These are phyloP conservation scores for Halichondria panicea DNA, from an alignment of 37 sponge, comb jelly and placozoan genomes.

Conservation along the genomic window DNA sequence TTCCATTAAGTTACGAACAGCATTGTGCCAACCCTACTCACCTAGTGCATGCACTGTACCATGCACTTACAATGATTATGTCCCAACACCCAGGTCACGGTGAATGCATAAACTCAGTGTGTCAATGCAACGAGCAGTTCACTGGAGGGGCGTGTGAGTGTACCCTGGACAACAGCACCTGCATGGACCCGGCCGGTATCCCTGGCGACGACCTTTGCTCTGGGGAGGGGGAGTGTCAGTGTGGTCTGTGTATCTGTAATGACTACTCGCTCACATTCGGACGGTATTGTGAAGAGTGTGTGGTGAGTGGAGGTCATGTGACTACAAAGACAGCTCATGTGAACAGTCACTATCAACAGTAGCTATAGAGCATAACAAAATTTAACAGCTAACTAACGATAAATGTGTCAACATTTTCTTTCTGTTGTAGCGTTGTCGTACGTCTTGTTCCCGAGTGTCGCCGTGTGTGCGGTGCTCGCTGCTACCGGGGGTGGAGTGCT, in stretches of 20 bases:
- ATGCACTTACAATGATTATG: too few relatives aligned
- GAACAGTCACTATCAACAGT: neutral
- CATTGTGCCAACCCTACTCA: too few relatives aligned
- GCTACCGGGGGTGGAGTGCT: neutral
- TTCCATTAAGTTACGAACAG: too few relatives aligned
- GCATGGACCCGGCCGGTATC: slow-evolving; percentile 18
- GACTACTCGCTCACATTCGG: slow-evolving; percentile 32
- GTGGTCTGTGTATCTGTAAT: slow-evolving; percentile 57
- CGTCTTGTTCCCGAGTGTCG: slow-evolving; percentile 33
- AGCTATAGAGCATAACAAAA: too few relatives aligned
- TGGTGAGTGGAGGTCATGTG: slow-evolving; percentile 14
- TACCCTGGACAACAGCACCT: slow-evolving; percentile 26
- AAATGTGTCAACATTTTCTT: neutral
- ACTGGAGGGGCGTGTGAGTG: slow-evolving; percentile 52
- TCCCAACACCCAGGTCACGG: slow-evolving; percentile 37
- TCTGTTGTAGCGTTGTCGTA: slow-evolving; percentile 23
- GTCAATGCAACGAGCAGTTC: slow-evolving; percentile 31
- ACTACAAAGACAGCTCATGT: neutral
- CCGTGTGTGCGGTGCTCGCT: slow-evolving; percentile 20
- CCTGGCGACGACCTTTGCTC: slow-evolving; percentile 31
- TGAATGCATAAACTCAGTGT: slow-evolving; percentile 14
- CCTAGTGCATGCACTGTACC: too few relatives aligned
- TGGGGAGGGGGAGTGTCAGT: slow-evolving; percentile 41
- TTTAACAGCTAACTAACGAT: neutral
- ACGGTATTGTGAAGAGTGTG: slow-evolving; percentile 53